Percentiles rank a stretch among this genome's conserved stretches.
Evolutionary conservation across 2,888 invertebrate species (phyloP).

Genomic region (Gymnosoma rotundatum): DNA sequence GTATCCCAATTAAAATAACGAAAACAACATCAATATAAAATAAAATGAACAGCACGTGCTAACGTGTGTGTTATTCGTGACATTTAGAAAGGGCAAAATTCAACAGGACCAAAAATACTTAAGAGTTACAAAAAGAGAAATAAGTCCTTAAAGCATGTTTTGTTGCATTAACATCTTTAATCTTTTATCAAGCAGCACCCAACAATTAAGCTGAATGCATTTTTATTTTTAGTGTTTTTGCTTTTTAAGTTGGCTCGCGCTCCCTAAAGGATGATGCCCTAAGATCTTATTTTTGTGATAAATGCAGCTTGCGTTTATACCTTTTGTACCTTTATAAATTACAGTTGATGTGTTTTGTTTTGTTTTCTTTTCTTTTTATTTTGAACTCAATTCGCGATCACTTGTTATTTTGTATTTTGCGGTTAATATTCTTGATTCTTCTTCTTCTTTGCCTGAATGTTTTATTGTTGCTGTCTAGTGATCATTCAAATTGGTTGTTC

Average conservation of each 20-base stretch:
- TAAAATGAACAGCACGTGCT: conserved; percentile 53
- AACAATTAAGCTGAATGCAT: conserved; percentile 58
- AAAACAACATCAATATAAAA: conserved; percentile 29
- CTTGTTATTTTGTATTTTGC: conserved; percentile 11
- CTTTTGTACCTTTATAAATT: conserved; percentile 36
- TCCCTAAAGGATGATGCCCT: conserved; percentile 60
- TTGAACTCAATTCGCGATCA: conserved; percentile 31
- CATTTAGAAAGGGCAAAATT: conserved; percentile 1
- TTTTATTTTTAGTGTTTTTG: conserved; percentile 28
- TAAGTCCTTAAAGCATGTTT: conserved; percentile 7
- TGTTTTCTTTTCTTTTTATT: conserved; percentile 28
- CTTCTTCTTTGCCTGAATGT: neutral
- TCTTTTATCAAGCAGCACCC: conserved; percentile 56
- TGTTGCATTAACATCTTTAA: conserved; percentile 61
- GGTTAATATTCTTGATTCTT: conserved; percentile 53
- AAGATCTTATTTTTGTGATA: conserved; percentile 60
- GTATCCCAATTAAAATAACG: conserved; percentile 66
- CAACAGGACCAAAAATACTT: conserved; percentile 25
- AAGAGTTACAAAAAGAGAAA: neutral
- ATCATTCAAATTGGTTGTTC: conserved; percentile 59
- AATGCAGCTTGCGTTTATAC: conserved; percentile 71
- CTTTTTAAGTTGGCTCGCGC: conserved; percentile 51
- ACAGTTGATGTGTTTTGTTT: conserved; percentile 52
- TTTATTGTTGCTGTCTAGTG: conserved; percentile 29
- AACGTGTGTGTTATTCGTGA: conserved; percentile 44